Evolutionary conservation across 2,888 invertebrate species (phyloP), one percentile per base, ranked within the genome.

Genomic region (Rhagonycha lutea): DNA sequence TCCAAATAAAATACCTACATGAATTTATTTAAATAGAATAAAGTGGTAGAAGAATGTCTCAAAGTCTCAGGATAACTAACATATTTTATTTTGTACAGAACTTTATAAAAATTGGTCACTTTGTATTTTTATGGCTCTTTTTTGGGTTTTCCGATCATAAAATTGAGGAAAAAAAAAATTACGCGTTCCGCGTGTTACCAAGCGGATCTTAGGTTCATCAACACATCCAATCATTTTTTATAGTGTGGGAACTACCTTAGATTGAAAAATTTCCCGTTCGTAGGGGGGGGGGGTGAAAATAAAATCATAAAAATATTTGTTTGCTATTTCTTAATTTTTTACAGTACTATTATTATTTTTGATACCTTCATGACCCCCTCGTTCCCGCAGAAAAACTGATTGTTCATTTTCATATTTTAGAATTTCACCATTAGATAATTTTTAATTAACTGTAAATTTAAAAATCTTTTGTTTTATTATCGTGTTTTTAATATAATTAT

Each of bases 1-100:
- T 9, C 61, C 78, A 71, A 70, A 63, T 70, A 70, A 70, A 70
- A 29, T 70, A 32, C 11, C 60, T 60, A 24, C 29, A 2, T 69
- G 26, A 60, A 60, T 24, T 29, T 18, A 28, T 32, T 47, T n/a
- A n/a, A n/a, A 47, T n/a, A n/a, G 47, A 47, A 11, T 47, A 47
- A 47, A 47, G 47, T 47, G 47, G 47, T 47, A n/a, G n/a, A n/a
- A 47, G 47, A 47, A 2, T 47, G n/a, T 47, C 47, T n/a, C 5
- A 47, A n/a, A 12, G 32, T 12, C 32, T 32, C 12, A n/a, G 5
- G 5, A 47, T 47, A 47, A 47, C 47, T 47, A 47, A 47, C 47
- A 47, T 47, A 47, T 47, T 47, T 47, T 47, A 47, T 47, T 47
- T 47, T 47, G 47, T 47, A 47, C 47, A n/a, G n/a, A 47, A 47